Evolutionary conservation across 1,140 invertebrate genomes (phyloP).

Genomic region (Drosophila aff.): DNA sequence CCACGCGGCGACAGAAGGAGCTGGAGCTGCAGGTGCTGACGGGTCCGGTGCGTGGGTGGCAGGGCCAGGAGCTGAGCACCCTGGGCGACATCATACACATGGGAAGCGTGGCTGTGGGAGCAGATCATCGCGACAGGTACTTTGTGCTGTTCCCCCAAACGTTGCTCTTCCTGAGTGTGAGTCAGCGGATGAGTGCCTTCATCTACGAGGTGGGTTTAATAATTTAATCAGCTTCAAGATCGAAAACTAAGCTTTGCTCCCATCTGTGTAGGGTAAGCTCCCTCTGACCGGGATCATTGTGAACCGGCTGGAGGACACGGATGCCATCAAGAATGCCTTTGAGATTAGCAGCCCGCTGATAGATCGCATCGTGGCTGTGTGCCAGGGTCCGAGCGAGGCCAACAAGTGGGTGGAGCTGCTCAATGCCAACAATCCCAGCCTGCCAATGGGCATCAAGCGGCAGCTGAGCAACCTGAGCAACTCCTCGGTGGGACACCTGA

Average conservation of each 20-base stretch:
- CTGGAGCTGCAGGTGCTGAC: constrained; percentile 97
- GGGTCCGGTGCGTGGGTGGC: constrained; percentile 96
- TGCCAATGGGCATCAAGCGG: constrained; percentile 84
- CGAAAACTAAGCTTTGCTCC: background rate
- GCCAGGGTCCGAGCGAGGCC: constrained; percentile 93
- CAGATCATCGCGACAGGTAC: constrained; percentile 94
- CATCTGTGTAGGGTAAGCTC: constrained; percentile 91
- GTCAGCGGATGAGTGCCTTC: constrained; percentile 96
- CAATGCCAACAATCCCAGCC: constrained; percentile 84
- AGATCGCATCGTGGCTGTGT: constrained; percentile 94
- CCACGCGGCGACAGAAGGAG: constrained; percentile 96
- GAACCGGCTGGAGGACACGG: constrained; percentile 91
- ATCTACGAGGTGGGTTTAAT: constrained; percentile 93
- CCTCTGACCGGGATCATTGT: constrained; percentile 94
- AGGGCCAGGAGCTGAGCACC: constrained; percentile 92
- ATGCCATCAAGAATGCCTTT: constrained; percentile 94
- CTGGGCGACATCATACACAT: constrained; percentile 89
- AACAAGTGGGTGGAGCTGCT: constrained; percentile 94
- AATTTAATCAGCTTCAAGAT: background rate
- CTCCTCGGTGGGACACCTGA: constrained; percentile 73
- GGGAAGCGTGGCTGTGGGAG: constrained; percentile 94
- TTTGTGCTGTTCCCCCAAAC: constrained; percentile 96
- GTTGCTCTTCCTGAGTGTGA: constrained; percentile 95
- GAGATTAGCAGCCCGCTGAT: constrained; percentile 97
- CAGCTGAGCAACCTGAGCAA: constrained; percentile 83